Base-by-base conservation (phyloP, 2,888 invertebrate species). In the Sceliomorpha sp. region DNA sequence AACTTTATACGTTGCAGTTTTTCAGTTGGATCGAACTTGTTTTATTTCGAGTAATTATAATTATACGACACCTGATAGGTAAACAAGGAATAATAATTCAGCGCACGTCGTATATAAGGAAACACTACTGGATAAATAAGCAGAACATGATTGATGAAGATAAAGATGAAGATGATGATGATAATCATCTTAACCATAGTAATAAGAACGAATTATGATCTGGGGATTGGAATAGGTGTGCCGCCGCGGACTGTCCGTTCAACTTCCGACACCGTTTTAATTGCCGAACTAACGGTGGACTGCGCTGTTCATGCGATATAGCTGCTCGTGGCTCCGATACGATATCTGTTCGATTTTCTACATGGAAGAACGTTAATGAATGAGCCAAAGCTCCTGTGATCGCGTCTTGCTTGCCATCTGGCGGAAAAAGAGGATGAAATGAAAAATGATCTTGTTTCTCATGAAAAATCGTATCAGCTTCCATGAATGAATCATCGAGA, bases 241-340 rank as follows among this genome's bases (percentile, higher is more conserved):
- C 60, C 39, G 15, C 60, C 51, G 44, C 55, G 50, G 56, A 66
- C 55, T 67, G 67, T 70, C 56, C 72, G 75, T 75, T 83, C 82
- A 80, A 84, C 79, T 83, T 80, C 84, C 85, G 80, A 86, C 84
- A 86, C 86, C 86, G 86, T 87, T 87, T 87, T 87, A 87, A 87
- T 87, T 87, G 85, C 80, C 71, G 67, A 72, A 64, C 77, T 87
- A 87, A 87, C 87, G 86, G 87, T 81, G 83, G 79, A 55, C 58
- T 59, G 53, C 58, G 53, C 66, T 63, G 68, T 59, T 53, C 51
- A 51, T 62, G 62, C 44, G 53, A 56, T 60, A 62, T 58, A 66
- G 56, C 53, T 60, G n/a, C 47, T 45, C 17, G 14, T 10, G 9
- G 4, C 31, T 55, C 60, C 55, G 50, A 60, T 64, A 50, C 48